Base-by-base conservation (phyloP, 2,888 invertebrate species). In the Ditula angustiorana region DNA sequence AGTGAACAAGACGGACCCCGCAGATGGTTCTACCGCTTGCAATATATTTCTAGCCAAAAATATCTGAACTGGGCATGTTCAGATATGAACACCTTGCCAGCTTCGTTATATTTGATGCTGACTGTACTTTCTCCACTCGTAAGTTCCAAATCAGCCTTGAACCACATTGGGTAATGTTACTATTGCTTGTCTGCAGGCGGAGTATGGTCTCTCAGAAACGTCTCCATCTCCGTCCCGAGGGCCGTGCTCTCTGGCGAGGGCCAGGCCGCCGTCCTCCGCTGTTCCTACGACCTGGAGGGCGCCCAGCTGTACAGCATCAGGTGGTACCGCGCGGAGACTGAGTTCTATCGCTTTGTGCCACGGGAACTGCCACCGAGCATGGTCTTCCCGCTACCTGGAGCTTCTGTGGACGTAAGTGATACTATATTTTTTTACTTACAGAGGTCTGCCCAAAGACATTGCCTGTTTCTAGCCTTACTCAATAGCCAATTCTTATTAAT, bases 271-370 rank as follows among this genome's bases (percentile, higher is more conserved):
- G 81, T 93, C n/a, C 84, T 95, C 65, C 80, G 90, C n/a, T 94
- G 94, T 75, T 88, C 93, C 33, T 94, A 94, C 75, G 94, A 94
- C 80, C 83, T 95, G 74, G 94, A 94, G 70, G 94, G 94, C 0
- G 95, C 95, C 0, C 94, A 94, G 0, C 93, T 96, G 4, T 96
- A 96, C 87, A 95, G 96, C 68, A 94, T 96, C 76, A 94, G 95
- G 79, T 96, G 96, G 96, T 96, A 96, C 86, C 93, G 95, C 66
- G 95, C 95, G 2, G 94, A 95, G 69, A 94, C 94, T 5, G 96
- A 96, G 87, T 96, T 96, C 92, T 96, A 96, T 88, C 93, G 96
- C 76, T 96, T 93, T 79, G 95, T 96, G 67, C 96, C 96, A 4
- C 94, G 95, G 62, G 96, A 96, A 75, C 93, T 94, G 78, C 96